phyloP scores from a whole-genome alignment of 2,797 vertebrate genomes.

The Pteronotus mesoamericanus region DNA sequence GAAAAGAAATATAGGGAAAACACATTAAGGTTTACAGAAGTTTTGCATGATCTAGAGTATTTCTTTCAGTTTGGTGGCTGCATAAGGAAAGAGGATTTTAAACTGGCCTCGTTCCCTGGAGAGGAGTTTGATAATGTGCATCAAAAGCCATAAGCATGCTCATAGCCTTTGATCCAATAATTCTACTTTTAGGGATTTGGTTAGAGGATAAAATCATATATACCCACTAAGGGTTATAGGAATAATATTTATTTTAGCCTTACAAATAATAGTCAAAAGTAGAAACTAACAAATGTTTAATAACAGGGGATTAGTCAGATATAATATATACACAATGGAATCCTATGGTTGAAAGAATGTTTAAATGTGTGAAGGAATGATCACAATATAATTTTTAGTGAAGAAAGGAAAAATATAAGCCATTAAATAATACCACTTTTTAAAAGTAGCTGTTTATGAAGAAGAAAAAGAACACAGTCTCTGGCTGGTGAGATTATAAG shows the following conservation, averaged over 20 bases:
- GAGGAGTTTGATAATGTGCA: neutral
- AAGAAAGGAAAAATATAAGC: neutral
- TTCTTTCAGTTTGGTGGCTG: neutral
- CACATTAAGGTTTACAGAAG: neutral
- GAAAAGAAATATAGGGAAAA: neutral
- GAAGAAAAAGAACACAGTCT: neutral
- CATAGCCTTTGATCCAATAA: neutral
- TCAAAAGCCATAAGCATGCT: neutral
- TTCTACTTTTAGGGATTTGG: neutral
- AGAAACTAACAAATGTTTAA: neutral
- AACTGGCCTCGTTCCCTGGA: neutral
- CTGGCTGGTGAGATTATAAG: neutral
- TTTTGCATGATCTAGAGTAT: neutral
- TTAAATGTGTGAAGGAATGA: neutral
- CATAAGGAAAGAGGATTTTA: neutral
- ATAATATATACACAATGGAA: neutral
- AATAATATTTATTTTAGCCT: neutral
- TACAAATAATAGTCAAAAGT: neutral
- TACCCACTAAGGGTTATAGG: neutral
- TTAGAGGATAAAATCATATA: neutral
- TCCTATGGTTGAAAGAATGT: neutral
- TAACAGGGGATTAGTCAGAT: neutral
- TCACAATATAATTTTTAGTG: neutral
- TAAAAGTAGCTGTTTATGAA: neutral
- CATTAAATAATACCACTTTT: neutral